Evolutionary conservation across 1,140 invertebrate genomes (phyloP), one percentile per base, ranked within the genome.

Genomic region (Drosophila oshimai): DNA sequence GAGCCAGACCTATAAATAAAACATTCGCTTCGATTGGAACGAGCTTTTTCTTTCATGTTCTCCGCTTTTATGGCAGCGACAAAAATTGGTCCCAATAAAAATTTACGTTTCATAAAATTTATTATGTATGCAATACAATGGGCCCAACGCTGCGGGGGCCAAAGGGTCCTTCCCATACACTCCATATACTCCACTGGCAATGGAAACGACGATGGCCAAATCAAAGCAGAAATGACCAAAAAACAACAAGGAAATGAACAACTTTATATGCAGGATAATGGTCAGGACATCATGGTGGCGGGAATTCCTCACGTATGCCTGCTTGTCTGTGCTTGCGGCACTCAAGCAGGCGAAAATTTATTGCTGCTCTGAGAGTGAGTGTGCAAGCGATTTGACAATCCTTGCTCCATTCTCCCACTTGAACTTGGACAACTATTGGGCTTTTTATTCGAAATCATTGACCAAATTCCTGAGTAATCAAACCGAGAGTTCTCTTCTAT

Each of bases 51-150:
- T 51, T 57, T 39, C 45, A 57, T 80, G 71, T 64, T 53, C 41
- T 28, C 13, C 13, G 42, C 70, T 84, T 84, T 86, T 86, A 84
- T 86, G 50, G 79, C 75, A 64, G 67, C 84, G 81, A 78, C 81
- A 86, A 86, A 87, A 87, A 86, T 86, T 86, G 81, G 64, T 80
- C 71, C 77, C 83, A 80, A 87, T 87, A 87, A 87, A 87, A 87
- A 81, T 87, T 81, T 87, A 81, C 81, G 77, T 87, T 81, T 87
- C 81, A 87, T 87, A 87, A 87, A 87, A 81, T 87, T 81, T 87
- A 87, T 87, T 87, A 87, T 87, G 81, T 87, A 87, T 87, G 81
- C 81, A 76, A 67, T 62, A 87, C 81, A 81, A 87, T 71, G 76
- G 68, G 50, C 54, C 45, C 47, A 58, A 61, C 60, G 61, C 57